phyloP scores from a whole-genome alignment of 2,888 invertebrate species.

The Drosophila glabriapex region DNA sequence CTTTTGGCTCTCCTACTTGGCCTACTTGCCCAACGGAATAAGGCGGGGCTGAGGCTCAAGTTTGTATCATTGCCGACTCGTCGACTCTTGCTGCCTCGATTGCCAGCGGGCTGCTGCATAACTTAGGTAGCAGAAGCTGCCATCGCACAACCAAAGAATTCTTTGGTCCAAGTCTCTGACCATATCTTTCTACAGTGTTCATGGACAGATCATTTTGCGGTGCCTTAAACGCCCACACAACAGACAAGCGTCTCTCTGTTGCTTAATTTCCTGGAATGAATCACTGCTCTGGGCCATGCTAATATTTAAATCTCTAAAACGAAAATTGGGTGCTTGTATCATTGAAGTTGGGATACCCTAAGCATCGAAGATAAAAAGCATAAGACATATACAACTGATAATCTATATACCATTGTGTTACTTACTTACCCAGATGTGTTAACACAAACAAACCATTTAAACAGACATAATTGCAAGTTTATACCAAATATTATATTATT shows the following conservation, averaged over 20 bases:
- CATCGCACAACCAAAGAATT: conserved; percentile 36
- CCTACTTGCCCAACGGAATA: conserved; percentile 22
- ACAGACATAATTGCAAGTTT: not conserved
- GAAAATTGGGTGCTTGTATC: not conserved
- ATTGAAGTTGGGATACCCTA: conserved; percentile 32
- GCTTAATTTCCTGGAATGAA: conserved; percentile 71
- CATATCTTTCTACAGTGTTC: conserved; percentile 15
- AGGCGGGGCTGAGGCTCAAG: conserved; percentile 32
- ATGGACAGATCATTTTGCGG: conserved; percentile 43
- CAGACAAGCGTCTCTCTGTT: conserved; percentile 31
- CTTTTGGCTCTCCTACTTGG: conserved; percentile 37
- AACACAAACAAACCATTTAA: not conserved
- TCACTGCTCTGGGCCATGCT: conserved; percentile 69
- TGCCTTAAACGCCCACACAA: conserved; percentile 78
- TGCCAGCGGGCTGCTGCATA: conserved; percentile 69
- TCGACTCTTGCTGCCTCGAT: conserved; percentile 24
- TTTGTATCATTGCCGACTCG: conserved; percentile 33
- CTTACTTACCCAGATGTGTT: not conserved
- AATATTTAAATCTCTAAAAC: conserved; percentile 49
- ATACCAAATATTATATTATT: not conserved
- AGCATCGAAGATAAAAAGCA: not conserved
- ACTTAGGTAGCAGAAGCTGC: conserved; percentile 69
- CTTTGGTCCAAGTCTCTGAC: conserved; percentile 15
- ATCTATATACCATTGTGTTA: not conserved
- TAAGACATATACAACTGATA: too few species aligned